Base-by-base conservation (phyloP, 2,113 vertebrate genomes). In the Panurus biarmicus region DNA sequence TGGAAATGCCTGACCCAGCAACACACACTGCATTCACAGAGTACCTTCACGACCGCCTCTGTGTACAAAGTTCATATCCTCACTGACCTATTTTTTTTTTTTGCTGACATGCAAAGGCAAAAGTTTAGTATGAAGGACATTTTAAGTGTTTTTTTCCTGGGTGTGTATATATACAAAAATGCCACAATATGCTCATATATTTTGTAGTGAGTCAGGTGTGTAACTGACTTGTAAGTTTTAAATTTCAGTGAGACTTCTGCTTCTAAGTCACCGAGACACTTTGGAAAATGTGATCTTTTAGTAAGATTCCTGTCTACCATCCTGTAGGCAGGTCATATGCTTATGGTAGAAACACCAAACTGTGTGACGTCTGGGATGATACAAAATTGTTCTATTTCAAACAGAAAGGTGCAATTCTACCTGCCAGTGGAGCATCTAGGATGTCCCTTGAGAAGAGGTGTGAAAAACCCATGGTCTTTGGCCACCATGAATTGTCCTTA, bases 1-100 rank as follows among this genome's bases (percentile, higher is more conserved):
- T 95, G 89, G 95, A 96, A 95, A 51, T 70, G 81, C 77, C 85
- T 95, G 72, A 93, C 77, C 90, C 76, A 73, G 88, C 77, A 92
- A 56, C 25, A 57, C 72, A 54, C 50, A 14, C 70, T 3, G 6
- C 74, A 58, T 92, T 87, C 69, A 53, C 91, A 87, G 71, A 53
- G 64, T 79, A 83, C n/a, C 72, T 94, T 87, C 77, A 47, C 0
- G 4, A 64, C 62, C 0, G 10, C 48, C 11, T 92, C 53, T 85
- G 44, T 77, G 65, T 91, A 67, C 79, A 84, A 80, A 90, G 65
- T 81, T 92, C 69, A 47, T 65, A 44, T 73, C 4, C 6, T 85
- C 67, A 83, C 25, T 87, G 80, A 84, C 44, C 57, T 80, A 56
- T 76, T 85, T 92, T 60, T 47, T 36, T 48, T 62, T 86, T 94